Evolutionary conservation across 2,113 vertebrate species (phyloP), one percentile per base, ranked within the genome.

Genomic region (Oostethus manadensis): DNA sequence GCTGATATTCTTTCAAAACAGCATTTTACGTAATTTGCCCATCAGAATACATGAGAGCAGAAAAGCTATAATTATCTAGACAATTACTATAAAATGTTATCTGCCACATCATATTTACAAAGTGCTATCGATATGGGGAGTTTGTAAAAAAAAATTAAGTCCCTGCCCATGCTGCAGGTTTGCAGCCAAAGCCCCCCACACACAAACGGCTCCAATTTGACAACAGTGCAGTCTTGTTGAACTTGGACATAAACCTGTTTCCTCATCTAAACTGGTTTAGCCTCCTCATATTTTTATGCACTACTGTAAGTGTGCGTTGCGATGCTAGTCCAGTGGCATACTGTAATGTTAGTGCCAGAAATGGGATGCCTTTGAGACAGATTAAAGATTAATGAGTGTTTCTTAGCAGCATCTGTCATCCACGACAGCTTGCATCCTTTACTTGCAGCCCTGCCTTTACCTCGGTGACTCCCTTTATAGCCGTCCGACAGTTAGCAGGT

Each of bases 351-450:
- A 18, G 45, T 46, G 45, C 45, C 45, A 46, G 3, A 3, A 46
- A 46, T 18, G 45, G 16, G 15, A 51, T 26, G 21, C 49, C 22
- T 11, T 16, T 26, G 49, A 26, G 18, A 51, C 49, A 16, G 11
- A 26, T 23, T 23, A 20, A 51, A 51, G 49, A 21, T 22, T 23
- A 51, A 22, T 51, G 18, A 51, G 20, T 10, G 13, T 26, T 48
- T 48, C 20, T 48, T 48, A 48, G 14, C 5, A 26, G 49, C 49
- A 51, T 51, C 49, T 51, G 20, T 51, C 49, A 51, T 51, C 49
- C 49, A 15, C 18, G 21, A 51, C 22, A 51, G 49, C 22, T 17
- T 16, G 22, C 49, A 26, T 51, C 22, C 22, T 51, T 26, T 51
- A 29, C 13, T 51, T 1, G 23, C 14, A 4, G 22, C 18, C 48